phyloP scores from a whole-genome alignment of 2,113 vertebrate species.

The Canis aureus region DNA sequence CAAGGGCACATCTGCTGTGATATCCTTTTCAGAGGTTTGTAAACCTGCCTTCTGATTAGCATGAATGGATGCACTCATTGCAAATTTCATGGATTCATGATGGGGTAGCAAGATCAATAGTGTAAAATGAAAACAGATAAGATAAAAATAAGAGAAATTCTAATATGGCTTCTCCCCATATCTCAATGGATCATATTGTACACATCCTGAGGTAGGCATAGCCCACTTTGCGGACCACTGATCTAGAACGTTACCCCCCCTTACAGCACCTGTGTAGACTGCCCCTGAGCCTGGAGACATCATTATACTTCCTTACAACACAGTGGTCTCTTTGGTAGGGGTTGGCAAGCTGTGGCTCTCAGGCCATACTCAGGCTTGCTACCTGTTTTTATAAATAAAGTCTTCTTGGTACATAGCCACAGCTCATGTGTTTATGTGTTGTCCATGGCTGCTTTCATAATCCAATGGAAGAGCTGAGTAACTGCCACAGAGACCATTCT shows the following conservation, averaged over 20 bases:
- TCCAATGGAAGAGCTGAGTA: neutral
- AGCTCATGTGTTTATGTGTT: neutral
- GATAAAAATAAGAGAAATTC: neutral
- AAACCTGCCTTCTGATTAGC: neutral
- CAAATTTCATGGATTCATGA: neutral
- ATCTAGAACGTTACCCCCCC: neutral
- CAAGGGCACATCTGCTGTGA: neutral
- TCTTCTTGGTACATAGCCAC: neutral
- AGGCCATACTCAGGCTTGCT: neutral
- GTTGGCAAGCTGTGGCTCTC: neutral
- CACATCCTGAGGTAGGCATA: neutral
- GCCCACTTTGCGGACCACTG: neutral
- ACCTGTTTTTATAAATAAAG: neutral
- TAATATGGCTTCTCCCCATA: neutral
- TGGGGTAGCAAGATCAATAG: neutral
- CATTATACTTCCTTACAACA: neutral
- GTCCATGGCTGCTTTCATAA: neutral
- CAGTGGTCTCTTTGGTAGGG: neutral
- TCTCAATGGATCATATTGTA: neutral
- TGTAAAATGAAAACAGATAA: conserved; percentile 17
- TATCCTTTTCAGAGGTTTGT: neutral
- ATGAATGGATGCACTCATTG: neutral
- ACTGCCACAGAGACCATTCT: neutral
- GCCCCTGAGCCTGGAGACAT: neutral
- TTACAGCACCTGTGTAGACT: neutral